phyloP scores from a whole-genome alignment of 2,797 vertebrate species.

The Echiichthys vipera region DNA sequence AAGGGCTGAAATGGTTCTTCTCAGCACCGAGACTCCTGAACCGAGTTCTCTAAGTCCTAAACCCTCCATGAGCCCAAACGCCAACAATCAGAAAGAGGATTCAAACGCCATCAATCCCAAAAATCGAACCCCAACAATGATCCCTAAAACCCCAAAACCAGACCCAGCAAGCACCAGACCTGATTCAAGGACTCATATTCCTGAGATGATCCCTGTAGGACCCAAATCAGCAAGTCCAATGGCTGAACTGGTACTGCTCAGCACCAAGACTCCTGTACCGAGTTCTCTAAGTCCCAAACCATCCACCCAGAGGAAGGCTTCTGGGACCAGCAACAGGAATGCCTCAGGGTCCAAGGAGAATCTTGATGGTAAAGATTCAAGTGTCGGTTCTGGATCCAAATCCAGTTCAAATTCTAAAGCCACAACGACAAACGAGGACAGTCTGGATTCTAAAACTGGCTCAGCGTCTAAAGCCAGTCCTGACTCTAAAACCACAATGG shows the following conservation, averaged over 20 bases:
- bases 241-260: not conserved
- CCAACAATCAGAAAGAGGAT: constrained; percentile 10
- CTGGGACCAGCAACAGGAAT: not conserved
- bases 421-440: constrained; percentile 14
- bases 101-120: constrained; percentile 14
- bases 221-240: constrained; percentile 20
- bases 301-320: constrained; percentile 12
- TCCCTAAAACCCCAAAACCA: constrained; percentile 10
- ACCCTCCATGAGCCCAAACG: too few relatives aligned
- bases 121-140: constrained; percentile 3
- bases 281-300: constrained; percentile 46
- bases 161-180: not conserved
- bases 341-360: constrained; percentile 17
- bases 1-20: not conserved
- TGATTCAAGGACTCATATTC: not conserved
- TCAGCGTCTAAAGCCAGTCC: constrained; percentile 6
- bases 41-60: constrained; percentile 42
- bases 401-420: constrained; percentile 34
- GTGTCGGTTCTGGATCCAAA: constrained; percentile 25
- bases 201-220: not conserved
- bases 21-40: constrained; percentile 6
- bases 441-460: constrained; percentile 20
- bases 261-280: constrained; percentile 9
- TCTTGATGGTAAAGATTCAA: constrained; percentile 34
- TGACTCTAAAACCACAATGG: constrained; percentile 11